phyloP scores from a whole-genome alignment of 1,140 invertebrate species.

The Rhyzopertha dominica region DNA sequence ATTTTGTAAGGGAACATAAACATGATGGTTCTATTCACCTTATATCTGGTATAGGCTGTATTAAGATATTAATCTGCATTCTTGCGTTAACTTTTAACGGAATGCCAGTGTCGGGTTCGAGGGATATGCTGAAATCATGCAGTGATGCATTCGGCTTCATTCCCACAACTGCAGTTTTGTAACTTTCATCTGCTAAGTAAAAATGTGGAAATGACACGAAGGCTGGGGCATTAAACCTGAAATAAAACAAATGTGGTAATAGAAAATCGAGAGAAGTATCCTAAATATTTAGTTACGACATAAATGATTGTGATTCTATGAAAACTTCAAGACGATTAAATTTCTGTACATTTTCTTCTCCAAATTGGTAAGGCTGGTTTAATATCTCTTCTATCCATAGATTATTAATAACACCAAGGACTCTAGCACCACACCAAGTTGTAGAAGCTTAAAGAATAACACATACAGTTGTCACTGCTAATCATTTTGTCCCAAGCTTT shows the following conservation, averaged over 20 bases:
- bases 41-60: background rate
- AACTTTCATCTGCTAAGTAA: slow-evolving; percentile 67
- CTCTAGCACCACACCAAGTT: too few relatives aligned
- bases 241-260: slow-evolving; percentile 10
- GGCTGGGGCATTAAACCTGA: slow-evolving; percentile 66
- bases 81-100: slow-evolving; percentile 62
- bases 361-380: too few relatives aligned
- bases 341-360: too few relatives aligned
- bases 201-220: slow-evolving; percentile 86
- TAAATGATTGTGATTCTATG: too few relatives aligned
- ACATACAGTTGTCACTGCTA: too few relatives aligned
- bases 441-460: too few relatives aligned
- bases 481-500: too few relatives aligned
- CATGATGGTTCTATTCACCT: slow-evolving; percentile 8
- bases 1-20: slow-evolving; percentile 4
- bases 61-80: slow-evolving; percentile 68
- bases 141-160: slow-evolving; percentile 62
- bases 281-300: too few relatives aligned
- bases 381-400: too few relatives aligned
- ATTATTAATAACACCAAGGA: too few relatives aligned
- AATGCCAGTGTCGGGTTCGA: slow-evolving; percentile 69
- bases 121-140: slow-evolving; percentile 63
- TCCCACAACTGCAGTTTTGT: slow-evolving; percentile 59
- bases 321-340: too few relatives aligned
- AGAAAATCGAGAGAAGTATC: too few relatives aligned